A percentile compares a stretch with the other conserved stretches of the same genome.
These are phyloP conservation scores for Vulpes vulpes DNA, from an alignment of 2,113 vertebrate genomes.

Conservation along the genomic window DNA sequence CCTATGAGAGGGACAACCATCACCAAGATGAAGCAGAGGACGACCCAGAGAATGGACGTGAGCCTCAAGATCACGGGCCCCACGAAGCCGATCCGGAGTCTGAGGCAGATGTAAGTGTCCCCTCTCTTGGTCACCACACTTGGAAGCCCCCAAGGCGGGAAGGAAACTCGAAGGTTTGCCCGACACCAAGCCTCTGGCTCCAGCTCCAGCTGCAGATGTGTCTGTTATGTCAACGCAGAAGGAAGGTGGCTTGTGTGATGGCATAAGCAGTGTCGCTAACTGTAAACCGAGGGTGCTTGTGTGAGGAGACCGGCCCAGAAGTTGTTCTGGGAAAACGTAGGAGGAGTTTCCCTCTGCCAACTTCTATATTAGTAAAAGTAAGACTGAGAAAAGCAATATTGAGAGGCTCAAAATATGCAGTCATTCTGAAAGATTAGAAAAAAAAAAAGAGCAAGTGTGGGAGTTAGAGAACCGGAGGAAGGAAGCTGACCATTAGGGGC, in stretches of 20 bases:
- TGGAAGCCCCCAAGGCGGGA: background rate
- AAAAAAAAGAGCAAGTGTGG: background rate
- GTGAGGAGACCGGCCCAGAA: background rate
- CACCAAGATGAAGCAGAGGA: slow-evolving; percentile 88
- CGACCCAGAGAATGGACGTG: slow-evolving; percentile 85
- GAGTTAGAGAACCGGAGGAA: background rate
- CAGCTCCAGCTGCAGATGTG: background rate
- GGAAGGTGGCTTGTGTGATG: background rate
- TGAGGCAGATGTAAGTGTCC: slow-evolving; percentile 80
- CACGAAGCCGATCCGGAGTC: slow-evolving; percentile 82
- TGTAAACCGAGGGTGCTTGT: background rate
- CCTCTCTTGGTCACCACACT: background rate
- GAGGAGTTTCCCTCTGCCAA: background rate
- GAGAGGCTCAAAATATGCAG: background rate
- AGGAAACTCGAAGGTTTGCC: background rate
- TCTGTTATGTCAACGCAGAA: background rate
- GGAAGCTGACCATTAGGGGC: background rate
- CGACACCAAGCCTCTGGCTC: background rate
- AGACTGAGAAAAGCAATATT: background rate
- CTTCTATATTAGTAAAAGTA: background rate
- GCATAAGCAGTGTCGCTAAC: background rate
- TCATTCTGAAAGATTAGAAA: background rate
- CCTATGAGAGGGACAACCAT: slow-evolving; percentile 88
- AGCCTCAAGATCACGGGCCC: slow-evolving; percentile 82
- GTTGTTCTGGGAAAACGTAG: background rate